Conservation (phyloP, 2,113 vertebrate genomes). For the Pheucticus melanocephalus region DNA sequence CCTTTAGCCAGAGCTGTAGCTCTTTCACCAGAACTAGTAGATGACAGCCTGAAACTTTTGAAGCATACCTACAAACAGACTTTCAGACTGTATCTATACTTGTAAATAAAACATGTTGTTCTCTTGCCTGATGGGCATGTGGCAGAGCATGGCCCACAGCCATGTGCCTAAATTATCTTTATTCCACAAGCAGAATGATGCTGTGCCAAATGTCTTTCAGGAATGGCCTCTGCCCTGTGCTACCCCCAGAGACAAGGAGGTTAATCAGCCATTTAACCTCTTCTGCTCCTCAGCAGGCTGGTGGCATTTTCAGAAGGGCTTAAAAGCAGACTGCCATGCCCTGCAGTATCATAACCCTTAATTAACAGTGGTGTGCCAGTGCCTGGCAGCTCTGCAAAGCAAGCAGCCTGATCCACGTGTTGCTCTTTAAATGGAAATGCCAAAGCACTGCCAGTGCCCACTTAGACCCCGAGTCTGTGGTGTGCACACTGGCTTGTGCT, state of each 20-base stretch:
- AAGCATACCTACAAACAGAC: not conserved
- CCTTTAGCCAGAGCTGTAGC: not conserved
- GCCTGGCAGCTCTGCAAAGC: not conserved
- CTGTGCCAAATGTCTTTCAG: not conserved
- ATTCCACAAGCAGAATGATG: not conserved
- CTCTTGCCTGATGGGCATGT: not conserved
- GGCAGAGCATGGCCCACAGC: not conserved
- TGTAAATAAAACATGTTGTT: not conserved
- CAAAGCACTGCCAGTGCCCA: not conserved
- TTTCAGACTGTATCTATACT: not conserved
- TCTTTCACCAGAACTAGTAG: not conserved
- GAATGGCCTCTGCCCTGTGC: not conserved
- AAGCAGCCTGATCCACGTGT: not conserved
- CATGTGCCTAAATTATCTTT: not conserved
- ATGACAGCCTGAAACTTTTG: not conserved
- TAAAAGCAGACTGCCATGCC: not conserved
- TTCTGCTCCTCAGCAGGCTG: not conserved
- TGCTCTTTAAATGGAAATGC: not conserved
- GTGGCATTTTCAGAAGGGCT: not conserved
- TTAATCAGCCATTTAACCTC: not conserved
- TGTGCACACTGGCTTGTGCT: not conserved
- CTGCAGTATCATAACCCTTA: not conserved
- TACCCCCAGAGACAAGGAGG: not conserved
- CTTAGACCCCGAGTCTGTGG: accelerated
- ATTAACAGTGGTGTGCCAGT: not conserved